phyloP scores from a whole-genome alignment of 2,113 vertebrate species.

The Pampusana beccarii region DNA sequence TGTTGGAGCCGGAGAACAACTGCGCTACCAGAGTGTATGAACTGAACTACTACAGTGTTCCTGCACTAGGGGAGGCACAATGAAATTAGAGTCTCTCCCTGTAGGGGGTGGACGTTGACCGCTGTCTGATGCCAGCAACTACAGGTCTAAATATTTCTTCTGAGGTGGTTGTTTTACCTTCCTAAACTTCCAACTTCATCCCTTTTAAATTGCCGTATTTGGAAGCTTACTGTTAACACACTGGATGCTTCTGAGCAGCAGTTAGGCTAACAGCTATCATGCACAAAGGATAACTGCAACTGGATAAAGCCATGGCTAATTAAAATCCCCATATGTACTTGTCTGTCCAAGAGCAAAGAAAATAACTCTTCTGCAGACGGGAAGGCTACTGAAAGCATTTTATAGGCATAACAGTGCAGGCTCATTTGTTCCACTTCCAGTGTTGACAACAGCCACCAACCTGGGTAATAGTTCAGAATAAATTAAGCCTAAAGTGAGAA shows the following conservation, averaged over 20 bases:
- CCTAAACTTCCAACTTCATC: not conserved
- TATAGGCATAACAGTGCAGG: not conserved
- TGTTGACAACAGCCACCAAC: constrained; percentile 21
- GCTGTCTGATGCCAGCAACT: constrained; percentile 65
- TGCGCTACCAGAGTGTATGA: not conserved
- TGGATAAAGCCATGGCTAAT: constrained; percentile 49
- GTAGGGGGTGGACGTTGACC: constrained; percentile 77
- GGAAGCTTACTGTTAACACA: constrained; percentile 11
- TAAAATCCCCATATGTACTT: constrained; percentile 49
- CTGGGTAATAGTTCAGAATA: constrained; percentile 35
- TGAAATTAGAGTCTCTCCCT: constrained; percentile 80
- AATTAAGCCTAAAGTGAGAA: constrained; percentile 44
- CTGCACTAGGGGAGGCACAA: not conserved
- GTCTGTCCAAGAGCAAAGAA: constrained; percentile 37
- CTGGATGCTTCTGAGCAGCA: constrained; percentile 22
- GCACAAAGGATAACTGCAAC: constrained; percentile 50
- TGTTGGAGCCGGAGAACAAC: constrained; percentile 49
- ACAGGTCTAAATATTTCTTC: constrained; percentile 51
- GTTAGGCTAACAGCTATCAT: constrained; percentile 42
- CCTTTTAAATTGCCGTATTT: constrained; percentile 25
- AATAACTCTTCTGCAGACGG: not conserved
- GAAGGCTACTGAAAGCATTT: constrained; percentile 5
- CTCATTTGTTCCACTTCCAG: constrained; percentile 18
- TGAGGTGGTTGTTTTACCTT: constrained; percentile 36
- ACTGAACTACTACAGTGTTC: constrained; percentile 26